phyloP scores from a whole-genome alignment of 2,113 vertebrate species.

The Rhinoderma darwinii region DNA sequence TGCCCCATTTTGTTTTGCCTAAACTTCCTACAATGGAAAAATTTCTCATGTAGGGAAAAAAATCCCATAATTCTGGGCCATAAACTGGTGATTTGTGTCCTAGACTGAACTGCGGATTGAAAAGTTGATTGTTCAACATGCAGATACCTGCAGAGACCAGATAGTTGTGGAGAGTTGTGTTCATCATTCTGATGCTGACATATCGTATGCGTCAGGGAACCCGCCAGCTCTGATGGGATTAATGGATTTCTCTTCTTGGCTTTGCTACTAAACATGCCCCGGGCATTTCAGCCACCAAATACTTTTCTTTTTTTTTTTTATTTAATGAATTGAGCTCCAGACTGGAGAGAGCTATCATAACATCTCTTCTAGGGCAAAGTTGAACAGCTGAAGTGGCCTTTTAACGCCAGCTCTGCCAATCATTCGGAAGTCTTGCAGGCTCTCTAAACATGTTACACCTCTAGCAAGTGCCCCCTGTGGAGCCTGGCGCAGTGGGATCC shows the following conservation, averaged over 20 bases:
- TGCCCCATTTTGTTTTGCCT: neutral
- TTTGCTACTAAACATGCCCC: constrained; percentile 37
- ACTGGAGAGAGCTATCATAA: constrained; percentile 3
- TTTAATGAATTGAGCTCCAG: neutral
- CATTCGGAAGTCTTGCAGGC: constrained; percentile 15
- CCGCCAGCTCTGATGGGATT: constrained; percentile 46
- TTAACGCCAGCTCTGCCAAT: constrained; percentile 42
- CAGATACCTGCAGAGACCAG: constrained; percentile 35
- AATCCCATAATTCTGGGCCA: neutral
- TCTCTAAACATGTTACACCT: constrained; percentile 40
- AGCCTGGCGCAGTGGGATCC: constrained; percentile 33
- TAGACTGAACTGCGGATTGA: constrained; percentile 13
- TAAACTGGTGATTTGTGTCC: constrained; percentile 23
- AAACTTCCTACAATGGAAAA: neutral
- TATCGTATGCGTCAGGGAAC: constrained; percentile 39
- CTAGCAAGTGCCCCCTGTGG: constrained; percentile 31
- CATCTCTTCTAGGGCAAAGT: constrained; percentile 27
- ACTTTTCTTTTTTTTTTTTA: neutral
- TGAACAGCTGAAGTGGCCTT: constrained; percentile 40
- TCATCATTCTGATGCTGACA: constrained; percentile 21
- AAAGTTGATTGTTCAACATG: constrained; percentile 27
- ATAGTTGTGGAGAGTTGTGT: neutral
- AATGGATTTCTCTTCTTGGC: constrained; percentile 33
- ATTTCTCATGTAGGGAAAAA: neutral
- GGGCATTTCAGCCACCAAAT: constrained; percentile 17